Percentiles rank a stretch among this genome's conserved stretches.
Evolutionary conservation across 2,888 invertebrate genomes (phyloP).

Genomic region (Hypomecis punctinalis): DNA sequence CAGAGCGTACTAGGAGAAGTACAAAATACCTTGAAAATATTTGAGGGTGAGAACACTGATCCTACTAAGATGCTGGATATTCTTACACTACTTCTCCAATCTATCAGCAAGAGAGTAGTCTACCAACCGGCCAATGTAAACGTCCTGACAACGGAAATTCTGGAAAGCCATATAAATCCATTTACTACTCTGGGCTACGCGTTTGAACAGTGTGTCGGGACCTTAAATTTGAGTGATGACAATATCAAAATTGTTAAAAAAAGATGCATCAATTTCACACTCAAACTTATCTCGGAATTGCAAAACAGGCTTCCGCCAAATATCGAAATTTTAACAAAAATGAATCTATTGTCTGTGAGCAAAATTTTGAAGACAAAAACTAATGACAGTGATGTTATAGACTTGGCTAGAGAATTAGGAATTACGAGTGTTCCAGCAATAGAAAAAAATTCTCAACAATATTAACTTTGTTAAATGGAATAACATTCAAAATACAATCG

Average conservation of each 20-base stretch:
- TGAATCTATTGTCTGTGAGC: no score
- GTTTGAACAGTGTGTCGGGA: constrained; percentile 31
- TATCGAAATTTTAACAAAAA: no score
- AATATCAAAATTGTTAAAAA: constrained; percentile 29
- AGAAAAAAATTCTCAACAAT: no score
- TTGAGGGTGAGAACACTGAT: constrained; percentile 33
- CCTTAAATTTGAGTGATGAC: constrained; percentile 23
- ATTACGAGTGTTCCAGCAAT: no score
- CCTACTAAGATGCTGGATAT: constrained; percentile 23
- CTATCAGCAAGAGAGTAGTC: constrained; percentile 13
- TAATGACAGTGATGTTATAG: no score
- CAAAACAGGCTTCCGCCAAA: constrained; percentile 4
- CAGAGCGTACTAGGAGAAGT: constrained; percentile 8
- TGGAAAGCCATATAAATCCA: constrained; percentile 23
- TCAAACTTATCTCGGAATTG: constrained; percentile 36
- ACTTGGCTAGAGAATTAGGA: no score
- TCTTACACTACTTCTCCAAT: constrained; percentile 13
- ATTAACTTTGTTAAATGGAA: no score
- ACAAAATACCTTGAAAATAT: constrained; percentile 17
- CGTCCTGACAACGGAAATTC: constrained; percentile 12
- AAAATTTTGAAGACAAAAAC: no score
- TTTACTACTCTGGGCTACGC: constrained; percentile 8
- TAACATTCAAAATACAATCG: no score
- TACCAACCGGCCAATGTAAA: constrained; percentile 12
- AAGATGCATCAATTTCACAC: constrained; percentile 38